Percentiles rank a stretch among this genome's conserved stretches.
These are phyloP conservation scores for Mongoloraphidia duomilia DNA, from an alignment of 2,888 invertebrate species.

Conservation along the genomic window DNA sequence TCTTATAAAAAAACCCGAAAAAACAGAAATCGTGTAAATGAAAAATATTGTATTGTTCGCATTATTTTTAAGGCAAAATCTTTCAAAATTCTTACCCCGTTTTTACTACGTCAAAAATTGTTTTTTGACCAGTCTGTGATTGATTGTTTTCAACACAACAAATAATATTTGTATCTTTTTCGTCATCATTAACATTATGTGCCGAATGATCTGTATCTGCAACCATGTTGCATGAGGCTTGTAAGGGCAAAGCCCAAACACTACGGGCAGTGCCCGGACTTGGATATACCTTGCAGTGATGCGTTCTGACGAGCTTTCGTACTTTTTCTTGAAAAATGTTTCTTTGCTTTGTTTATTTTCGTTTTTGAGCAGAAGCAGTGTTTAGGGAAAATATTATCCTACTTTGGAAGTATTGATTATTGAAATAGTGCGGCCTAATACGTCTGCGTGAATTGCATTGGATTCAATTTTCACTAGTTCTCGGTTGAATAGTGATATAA, in stretches of 20 bases:
- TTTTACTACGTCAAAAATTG: constrained; percentile 71
- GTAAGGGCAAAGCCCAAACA: constrained; percentile 74
- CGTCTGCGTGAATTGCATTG: too few species aligned
- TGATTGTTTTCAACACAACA: constrained; percentile 29
- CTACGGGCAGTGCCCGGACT: constrained; percentile 82
- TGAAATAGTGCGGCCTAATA: too few species aligned
- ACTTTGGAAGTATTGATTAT: too few species aligned
- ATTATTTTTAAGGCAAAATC: background rate
- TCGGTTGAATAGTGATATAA: too few species aligned
- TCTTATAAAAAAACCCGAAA: too few species aligned
- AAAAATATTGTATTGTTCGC: too few species aligned
- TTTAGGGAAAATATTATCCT: too few species aligned
- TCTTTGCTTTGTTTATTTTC: too few species aligned
- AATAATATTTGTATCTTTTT: constrained; percentile 32
- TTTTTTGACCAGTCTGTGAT: constrained; percentile 30
- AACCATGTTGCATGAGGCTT: constrained; percentile 65
- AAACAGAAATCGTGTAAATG: too few species aligned
- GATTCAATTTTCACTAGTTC: too few species aligned
- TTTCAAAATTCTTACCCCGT: constrained; percentile 45
- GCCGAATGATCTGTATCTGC: constrained; percentile 46
- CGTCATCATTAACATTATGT: constrained; percentile 29
- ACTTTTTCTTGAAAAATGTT: too few species aligned
- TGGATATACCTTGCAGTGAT: constrained; percentile 51
- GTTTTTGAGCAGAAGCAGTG: too few species aligned
- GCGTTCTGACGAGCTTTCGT: constrained; percentile 27